These are phyloP conservation scores for Pelodiscus sinensis DNA, from an alignment of 2,113 vertebrate genomes.

Conservation along the genomic window DNA sequence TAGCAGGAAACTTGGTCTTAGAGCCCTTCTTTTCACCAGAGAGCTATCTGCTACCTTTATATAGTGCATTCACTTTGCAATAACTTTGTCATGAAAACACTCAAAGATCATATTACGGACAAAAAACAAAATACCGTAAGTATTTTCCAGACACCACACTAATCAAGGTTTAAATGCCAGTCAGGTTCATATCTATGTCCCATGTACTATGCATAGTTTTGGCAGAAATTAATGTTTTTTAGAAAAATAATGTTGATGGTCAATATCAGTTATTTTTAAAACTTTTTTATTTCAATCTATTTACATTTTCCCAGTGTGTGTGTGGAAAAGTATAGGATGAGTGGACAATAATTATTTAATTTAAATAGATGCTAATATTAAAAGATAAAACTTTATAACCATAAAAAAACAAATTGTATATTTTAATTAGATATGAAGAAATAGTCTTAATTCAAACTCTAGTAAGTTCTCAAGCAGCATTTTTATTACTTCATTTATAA, in stretches of 20 bases:
- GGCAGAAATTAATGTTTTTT: not conserved
- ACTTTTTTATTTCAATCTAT: not conserved
- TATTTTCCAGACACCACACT: not conserved
- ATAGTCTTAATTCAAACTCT: not conserved
- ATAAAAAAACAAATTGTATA: not conserved
- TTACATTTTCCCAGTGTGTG: not conserved
- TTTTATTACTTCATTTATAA: not conserved
- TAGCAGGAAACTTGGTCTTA: not conserved
- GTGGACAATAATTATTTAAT: not conserved
- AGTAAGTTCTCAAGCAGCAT: not conserved
- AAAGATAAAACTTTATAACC: not conserved
- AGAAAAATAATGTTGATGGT: not conserved
- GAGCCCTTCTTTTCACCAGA: too few species aligned
- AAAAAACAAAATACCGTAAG: not conserved
- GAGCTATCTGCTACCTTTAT: not conserved
- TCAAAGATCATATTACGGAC: not conserved
- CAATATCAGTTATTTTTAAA: not conserved
- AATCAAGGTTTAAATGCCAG: not conserved
- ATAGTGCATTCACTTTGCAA: accelerated
- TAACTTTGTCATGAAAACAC: not conserved
- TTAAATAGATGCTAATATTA: not conserved
- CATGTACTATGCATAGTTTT: not conserved
- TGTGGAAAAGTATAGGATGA: not conserved
- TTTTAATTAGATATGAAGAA: not conserved
- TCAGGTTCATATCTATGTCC: not conserved